These are phyloP conservation scores for Drosophila carrolli DNA, from an alignment of 1,140 invertebrate species.

Conservation along the genomic window DNA sequence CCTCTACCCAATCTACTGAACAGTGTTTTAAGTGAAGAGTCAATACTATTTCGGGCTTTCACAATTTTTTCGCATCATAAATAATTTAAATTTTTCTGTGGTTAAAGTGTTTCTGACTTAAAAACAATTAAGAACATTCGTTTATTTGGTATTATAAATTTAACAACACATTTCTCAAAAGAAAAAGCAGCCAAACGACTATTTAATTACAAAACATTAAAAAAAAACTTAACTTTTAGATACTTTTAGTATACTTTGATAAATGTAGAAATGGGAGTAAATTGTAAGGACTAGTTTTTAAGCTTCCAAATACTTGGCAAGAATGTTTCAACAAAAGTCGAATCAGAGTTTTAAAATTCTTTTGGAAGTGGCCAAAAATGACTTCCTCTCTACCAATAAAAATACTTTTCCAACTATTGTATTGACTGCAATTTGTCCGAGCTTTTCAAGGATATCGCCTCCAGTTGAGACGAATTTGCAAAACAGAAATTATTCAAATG, in stretches of 20 bases:
- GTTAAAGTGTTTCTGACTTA: background rate
- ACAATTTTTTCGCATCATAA: background rate
- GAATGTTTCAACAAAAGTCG: too few relatives aligned
- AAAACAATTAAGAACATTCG: too few relatives aligned
- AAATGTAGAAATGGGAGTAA: too few relatives aligned
- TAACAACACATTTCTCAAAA: too few relatives aligned
- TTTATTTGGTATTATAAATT: background rate
- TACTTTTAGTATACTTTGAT: too few relatives aligned
- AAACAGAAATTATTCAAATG: constrained; percentile 67
- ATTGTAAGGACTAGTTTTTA: too few relatives aligned
- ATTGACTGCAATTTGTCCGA: constrained; percentile 71
- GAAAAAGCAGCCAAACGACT: too few relatives aligned
- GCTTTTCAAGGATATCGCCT: constrained; percentile 57
- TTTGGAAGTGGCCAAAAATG: background rate
- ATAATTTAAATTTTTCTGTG: background rate
- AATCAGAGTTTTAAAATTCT: constrained; percentile 1
- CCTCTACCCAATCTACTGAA: constrained; percentile 8
- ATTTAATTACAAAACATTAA: too few relatives aligned
- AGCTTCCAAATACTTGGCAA: background rate
- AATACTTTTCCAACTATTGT: constrained; percentile 33
- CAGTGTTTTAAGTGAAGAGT: constrained; percentile 12
- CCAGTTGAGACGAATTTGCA: constrained; percentile 54
- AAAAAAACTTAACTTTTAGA: too few relatives aligned
- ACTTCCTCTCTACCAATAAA: background rate
- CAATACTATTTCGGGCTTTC: background rate